Base-by-base conservation (phyloP, 2,888 invertebrate genomes). In the Andricus curvator region DNA sequence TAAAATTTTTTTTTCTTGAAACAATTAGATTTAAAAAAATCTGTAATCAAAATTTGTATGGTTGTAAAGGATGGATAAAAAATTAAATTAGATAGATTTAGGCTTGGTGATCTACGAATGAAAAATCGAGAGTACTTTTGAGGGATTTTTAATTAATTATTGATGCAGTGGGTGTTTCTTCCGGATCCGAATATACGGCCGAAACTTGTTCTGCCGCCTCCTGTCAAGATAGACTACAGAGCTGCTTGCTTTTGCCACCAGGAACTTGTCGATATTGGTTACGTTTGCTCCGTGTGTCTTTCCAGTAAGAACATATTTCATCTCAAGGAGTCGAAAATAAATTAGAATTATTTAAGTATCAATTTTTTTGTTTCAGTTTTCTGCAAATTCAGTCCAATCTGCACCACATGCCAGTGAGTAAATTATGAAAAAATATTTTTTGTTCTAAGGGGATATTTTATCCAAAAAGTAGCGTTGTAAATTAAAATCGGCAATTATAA, bases 201-300 rank as follows among this genome's bases (percentile, higher is more conserved):
- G 68, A 97, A 97, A 91, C 93, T 99, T 84, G 97, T 98, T 2
- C 92, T 98, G 70, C 99, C 99, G 0, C 97, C 98, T 0, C 95
- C 97, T 0, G 96, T 96, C 0, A 97, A 97, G 87, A 98, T 99
- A 8, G 99, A 99, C 93, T 99, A 99, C 93, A 94, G 99, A 86
- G 99, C 99, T 4, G 98, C 99, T 0, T 99, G 99, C 93, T 99
- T 99, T 94, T 99, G 99, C 90, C 99, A 99, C 92, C 94, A 98
- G 33, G 97, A 98, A 88, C 95, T 99, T 60, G 97, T 99, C 82
- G 98, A 99, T 90, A 96, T 99, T 87, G 99, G 99, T 84, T 99
- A 97, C 92, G 99, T 99, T 29, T 99, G 99, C 93, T 99, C 99
- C 11, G 98, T 99, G 78, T 99, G 99, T 93, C 94, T 99, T 65